phyloP scores from a whole-genome alignment of 2,888 invertebrate genomes.

The Callinectes sapidus region DNA sequence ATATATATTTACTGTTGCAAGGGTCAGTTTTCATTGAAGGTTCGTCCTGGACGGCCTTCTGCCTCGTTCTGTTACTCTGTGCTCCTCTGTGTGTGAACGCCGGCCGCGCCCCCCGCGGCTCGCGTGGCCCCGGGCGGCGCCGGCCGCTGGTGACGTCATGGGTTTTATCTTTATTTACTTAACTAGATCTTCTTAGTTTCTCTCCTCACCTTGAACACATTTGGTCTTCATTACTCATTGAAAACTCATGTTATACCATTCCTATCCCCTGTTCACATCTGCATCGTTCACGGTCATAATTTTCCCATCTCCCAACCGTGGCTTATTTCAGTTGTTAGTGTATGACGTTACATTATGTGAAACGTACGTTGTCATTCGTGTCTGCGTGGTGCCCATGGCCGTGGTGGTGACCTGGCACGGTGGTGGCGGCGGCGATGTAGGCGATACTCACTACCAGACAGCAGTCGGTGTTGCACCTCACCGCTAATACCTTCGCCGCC shows the following conservation, averaged over 20 bases:
- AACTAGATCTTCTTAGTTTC: background rate
- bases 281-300: background rate
- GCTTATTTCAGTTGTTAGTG: constrained; percentile 4
- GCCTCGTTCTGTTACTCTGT: constrained; percentile 23
- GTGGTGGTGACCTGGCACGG: background rate
- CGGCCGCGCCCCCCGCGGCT: background rate
- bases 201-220: background rate
- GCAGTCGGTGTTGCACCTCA: constrained; percentile 6
- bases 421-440: background rate
- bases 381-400: background rate
- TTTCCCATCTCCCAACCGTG: background rate
- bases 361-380: background rate
- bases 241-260: background rate
- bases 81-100: background rate
- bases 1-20: constrained; percentile 27
- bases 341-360: background rate
- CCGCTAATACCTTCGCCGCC: background rate
- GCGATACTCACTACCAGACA: background rate
- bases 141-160: background rate
- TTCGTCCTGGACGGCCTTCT: constrained; percentile 11
- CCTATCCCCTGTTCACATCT: background rate
- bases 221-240: background rate
- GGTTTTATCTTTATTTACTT: background rate
- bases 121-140: background rate
- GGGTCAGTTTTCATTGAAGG: constrained; percentile 23